Base-by-base conservation (phyloP, 2,888 invertebrate genomes). In the Chorisops tibialis region DNA sequence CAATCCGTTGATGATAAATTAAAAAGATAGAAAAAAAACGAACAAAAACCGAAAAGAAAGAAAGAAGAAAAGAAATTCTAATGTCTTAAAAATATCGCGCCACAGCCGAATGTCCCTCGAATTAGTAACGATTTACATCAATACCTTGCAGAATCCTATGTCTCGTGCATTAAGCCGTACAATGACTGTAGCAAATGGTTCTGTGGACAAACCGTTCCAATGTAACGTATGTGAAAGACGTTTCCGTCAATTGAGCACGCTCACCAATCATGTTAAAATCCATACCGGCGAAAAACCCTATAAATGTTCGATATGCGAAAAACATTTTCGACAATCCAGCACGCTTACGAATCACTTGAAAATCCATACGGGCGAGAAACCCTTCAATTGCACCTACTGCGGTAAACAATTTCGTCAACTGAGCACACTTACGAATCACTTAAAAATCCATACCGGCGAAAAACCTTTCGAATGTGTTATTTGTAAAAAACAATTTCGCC, bases 401-500 rank as follows among this genome's bases (percentile, higher is more conserved):
- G 73, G 75, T 63, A 79, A 79, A 70, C 73, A 77, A 69, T 79
- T 79, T 69, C 79, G 79, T 59, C 79, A 79, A 70, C 67, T 78
- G 64, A 78, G 78, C 71, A 79, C 79, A 35, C 70, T 79, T 68
- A 66, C 64, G 38, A 70, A 72, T 50, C 72, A 52, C 64, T 72
- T 77, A 52, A 79, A 79, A 71, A 79, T 79, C 61, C 79, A 79
- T 68, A 79, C 79, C 67, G 78, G 79, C 45, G 78, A 79, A 62
- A 79, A 79, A 65, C 79, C 79, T 63, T 79, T 79, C 69, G 77
- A 77, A 68, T 79, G 79, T 68, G 77, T 75, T 59, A 75, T 79
- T 56, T 79, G 78, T 68, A 78, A 79, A 69, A 71, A 79, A 66
- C 73, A 77, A 67, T 79, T 79, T 67, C 76, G 78, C 52, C 78